phyloP scores from a whole-genome alignment of 1,140 invertebrate genomes.

The Armadillidium nasatum region DNA sequence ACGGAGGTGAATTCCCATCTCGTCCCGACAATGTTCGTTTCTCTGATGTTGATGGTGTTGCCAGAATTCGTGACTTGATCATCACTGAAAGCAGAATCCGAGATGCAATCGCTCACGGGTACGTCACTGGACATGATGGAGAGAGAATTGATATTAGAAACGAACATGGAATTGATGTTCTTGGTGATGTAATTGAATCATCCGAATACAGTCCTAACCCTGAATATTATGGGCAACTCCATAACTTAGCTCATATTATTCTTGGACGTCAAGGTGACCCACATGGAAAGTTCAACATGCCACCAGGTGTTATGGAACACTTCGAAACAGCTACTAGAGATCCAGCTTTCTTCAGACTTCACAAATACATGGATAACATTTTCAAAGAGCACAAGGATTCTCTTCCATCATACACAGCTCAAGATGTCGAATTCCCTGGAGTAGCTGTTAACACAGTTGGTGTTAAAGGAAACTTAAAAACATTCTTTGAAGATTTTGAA shows the following conservation, averaged over 20 bases:
- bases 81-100: slow-evolving; percentile 21
- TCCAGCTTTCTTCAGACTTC: slow-evolving; percentile 61
- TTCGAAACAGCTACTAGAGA: slow-evolving; percentile 59
- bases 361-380: slow-evolving; percentile 58
- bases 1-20: slow-evolving; percentile 60
- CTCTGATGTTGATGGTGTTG: slow-evolving; percentile 16
- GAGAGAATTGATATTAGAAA: slow-evolving; percentile 29
- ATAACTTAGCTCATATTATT: slow-evolving; percentile 45
- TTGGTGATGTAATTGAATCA: slow-evolving; percentile 31
- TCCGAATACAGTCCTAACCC: slow-evolving; percentile 29
- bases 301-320: slow-evolving; percentile 53
- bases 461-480: slow-evolving; percentile 61
- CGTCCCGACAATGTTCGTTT: slow-evolving; percentile 53
- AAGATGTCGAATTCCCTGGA: slow-evolving; percentile 57
- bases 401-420: slow-evolving; percentile 44
- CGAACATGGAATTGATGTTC: slow-evolving; percentile 27
- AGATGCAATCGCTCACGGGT: slow-evolving; percentile 21
- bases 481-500: slow-evolving; percentile 67
- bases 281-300: slow-evolving; percentile 34
- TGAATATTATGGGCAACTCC: slow-evolving; percentile 46
- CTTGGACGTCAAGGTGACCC: slow-evolving; percentile 42
- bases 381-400: slow-evolving; percentile 51
- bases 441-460: slow-evolving; percentile 61
- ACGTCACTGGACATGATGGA: neutral
- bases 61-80: slow-evolving; percentile 22